Percentiles rank a stretch among this genome's conserved stretches.
These are phyloP conservation scores for Timema cristinae DNA, from an alignment of 2,888 invertebrate species.

Conservation along the genomic window DNA sequence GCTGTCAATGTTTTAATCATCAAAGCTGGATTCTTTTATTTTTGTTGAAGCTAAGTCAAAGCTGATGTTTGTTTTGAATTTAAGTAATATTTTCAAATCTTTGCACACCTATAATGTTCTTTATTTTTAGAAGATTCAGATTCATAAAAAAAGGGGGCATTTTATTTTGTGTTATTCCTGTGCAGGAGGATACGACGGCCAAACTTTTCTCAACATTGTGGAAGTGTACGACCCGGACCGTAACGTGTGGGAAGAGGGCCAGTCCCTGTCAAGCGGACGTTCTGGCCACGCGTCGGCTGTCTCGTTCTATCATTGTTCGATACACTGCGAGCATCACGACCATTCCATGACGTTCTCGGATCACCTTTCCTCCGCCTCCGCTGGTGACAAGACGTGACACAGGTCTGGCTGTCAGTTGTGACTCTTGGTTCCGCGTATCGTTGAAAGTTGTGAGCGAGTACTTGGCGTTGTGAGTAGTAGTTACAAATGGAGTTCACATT, in stretches of 20 bases:
- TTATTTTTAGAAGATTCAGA: not conserved
- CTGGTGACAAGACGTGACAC: not conserved
- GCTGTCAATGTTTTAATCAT: not conserved
- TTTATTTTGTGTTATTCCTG: conserved; percentile 30
- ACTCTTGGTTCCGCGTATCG: no score
- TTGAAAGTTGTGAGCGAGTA: no score
- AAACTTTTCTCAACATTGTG: conserved; percentile 76
- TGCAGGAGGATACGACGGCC: conserved; percentile 86
- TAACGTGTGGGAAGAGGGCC: conserved; percentile 72
- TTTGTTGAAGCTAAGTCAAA: no score
- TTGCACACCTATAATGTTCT: no score
- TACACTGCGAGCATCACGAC: conserved; percentile 43
- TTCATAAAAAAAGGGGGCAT: not conserved
- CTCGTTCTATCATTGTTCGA: conserved; percentile 66
- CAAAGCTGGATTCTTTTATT: no score
- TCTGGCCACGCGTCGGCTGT: conserved; percentile 92
- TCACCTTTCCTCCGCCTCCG: not conserved
- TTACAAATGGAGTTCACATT: no score
- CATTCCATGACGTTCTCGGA: conserved; percentile 21
- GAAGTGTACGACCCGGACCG: conserved; percentile 81
- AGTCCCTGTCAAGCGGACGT: conserved; percentile 75
- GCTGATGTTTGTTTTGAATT: no score
- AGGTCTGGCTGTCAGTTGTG: not conserved
- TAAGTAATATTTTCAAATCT: not conserved
- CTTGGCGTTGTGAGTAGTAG: no score